Evolutionary conservation across 2,113 vertebrate genomes (phyloP), one percentile per base, ranked within the genome.

Genomic region (Pangasianodon hypophthalmus): DNA sequence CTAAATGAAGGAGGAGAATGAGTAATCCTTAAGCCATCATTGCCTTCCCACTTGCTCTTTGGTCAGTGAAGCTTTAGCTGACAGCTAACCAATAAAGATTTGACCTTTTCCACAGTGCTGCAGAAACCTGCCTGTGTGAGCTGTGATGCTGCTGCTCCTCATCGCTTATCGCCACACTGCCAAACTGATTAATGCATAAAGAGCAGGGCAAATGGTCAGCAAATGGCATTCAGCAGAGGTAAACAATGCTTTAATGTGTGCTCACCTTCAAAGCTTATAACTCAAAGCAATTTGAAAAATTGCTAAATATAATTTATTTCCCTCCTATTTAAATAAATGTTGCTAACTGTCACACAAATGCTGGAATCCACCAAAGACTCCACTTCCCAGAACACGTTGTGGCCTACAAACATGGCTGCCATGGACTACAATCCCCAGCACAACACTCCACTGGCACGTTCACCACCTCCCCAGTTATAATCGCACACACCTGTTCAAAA

Each of bases 41-140:
- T 0, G 79, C 89, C 89, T 90, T 88, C 90, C 83, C 79, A 89
- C 90, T 89, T 89, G 86, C 52, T 84, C n/a, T 44, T 54, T 84
- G 89, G 87, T 92, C 92, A 91, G 89, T 82, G 90, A 92, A 88
- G 93, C 93, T 90, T 92, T 90, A 82, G 87, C 84, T 92, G 92
- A 92, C 92, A 92, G 92, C 88, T 92, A 93, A 94, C 91, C 93
- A 93, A 94, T 94, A 90, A 94, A 92, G 89, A 88, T 11, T 88
- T 93, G 94, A 95, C 94, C 94, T 95, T 95, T 95, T 90, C 90
- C 89, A 91, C 92, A 87, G 41, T 88, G 92, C 90, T 85, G 60
- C 85, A 79, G 87, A 67, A 87, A 41, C 88, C 41, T 69, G 81
- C 86, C 60, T 79, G 90, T 87, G 93, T 81, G 62, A 16, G 8